These are phyloP conservation scores for Auanema freiburgensis DNA, from an alignment of 2,888 invertebrate genomes.

Conservation along the genomic window DNA sequence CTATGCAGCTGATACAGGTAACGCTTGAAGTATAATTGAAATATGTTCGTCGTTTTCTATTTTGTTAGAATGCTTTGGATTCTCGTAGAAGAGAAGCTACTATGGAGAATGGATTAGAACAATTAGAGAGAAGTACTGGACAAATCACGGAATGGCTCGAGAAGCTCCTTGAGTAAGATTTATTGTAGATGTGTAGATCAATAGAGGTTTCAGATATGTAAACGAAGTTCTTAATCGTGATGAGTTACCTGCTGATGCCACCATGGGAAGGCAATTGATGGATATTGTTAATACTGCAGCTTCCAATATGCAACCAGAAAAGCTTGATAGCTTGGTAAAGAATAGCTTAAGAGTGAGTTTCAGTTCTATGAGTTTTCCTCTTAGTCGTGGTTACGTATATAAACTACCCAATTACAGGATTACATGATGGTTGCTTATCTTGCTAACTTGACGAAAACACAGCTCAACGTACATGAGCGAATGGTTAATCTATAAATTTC, in stretches of 20 bases:
- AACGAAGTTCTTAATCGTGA: slow-evolving; percentile 82
- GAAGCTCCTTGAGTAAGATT: slow-evolving; percentile 68
- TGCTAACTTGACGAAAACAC: slow-evolving; percentile 92
- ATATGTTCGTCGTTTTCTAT: slow-evolving; percentile 1
- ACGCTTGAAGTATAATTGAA: not conserved
- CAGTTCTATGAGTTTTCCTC: slow-evolving; percentile 1
- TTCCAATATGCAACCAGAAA: slow-evolving; percentile 79
- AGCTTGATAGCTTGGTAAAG: slow-evolving; percentile 92
- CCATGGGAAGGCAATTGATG: slow-evolving; percentile 84
- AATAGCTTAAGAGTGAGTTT: slow-evolving; percentile 80
- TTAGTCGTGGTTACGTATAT: not conserved
- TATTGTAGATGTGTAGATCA: not conserved
- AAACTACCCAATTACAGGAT: slow-evolving; percentile 70
- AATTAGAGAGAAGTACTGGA: slow-evolving; percentile 82
- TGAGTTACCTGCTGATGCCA: slow-evolving; percentile 73
- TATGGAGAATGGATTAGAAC: slow-evolving; percentile 71
- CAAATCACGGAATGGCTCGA: slow-evolving; percentile 71
- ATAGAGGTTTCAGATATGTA: slow-evolving; percentile 68
- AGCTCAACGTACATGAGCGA: slow-evolving; percentile 93
- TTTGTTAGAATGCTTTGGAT: slow-evolving; percentile 49
- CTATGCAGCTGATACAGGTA: slow-evolving; percentile 60
- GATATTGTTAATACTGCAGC: slow-evolving; percentile 73
- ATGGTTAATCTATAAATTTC: slow-evolving; percentile 67
- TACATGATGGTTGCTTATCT: slow-evolving; percentile 94
- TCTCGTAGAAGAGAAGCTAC: slow-evolving; percentile 70